phyloP scores from a whole-genome alignment of 2,797 vertebrate species.

The Coilia nasus region DNA sequence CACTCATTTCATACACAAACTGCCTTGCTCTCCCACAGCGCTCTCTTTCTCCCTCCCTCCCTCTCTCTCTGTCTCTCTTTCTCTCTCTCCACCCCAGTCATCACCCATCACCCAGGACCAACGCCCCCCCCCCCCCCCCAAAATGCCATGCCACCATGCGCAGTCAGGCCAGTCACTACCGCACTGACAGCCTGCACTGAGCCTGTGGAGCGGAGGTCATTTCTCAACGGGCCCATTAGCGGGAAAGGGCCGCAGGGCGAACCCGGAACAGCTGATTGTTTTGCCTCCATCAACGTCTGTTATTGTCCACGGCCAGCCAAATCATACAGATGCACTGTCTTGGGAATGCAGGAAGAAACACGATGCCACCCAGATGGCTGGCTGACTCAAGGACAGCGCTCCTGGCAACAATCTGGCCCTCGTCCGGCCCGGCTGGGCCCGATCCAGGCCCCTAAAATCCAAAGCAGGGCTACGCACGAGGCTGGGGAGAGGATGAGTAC shows the following conservation, averaged over 20 bases:
- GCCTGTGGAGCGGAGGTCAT: not conserved
- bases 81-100: constrained; percentile 1
- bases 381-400: not conserved
- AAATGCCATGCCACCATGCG: not conserved
- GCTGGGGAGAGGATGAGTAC: not conserved
- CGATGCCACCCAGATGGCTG: constrained; percentile 10
- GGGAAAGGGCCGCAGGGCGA: constrained; percentile 14
- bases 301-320: constrained; percentile 4
- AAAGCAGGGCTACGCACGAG: too few species aligned
- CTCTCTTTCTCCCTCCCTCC: not conserved
- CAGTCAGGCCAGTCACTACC: constrained; percentile 22
- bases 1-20: constrained; percentile 1
- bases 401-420: not conserved
- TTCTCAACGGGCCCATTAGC: constrained; percentile 34
- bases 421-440: not conserved
- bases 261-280: constrained; percentile 31
- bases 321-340: constrained; percentile 12
- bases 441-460: too few species aligned
- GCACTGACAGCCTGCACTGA: constrained; percentile 10
- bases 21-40: not conserved
- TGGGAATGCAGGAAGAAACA: not conserved
- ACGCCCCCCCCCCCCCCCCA: not conserved
- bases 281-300: constrained; percentile 24
- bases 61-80: not conserved
- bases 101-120: not conserved